Base-by-base conservation (phyloP, 2,797 vertebrate species). In the Neosalanx taihuensis region DNA sequence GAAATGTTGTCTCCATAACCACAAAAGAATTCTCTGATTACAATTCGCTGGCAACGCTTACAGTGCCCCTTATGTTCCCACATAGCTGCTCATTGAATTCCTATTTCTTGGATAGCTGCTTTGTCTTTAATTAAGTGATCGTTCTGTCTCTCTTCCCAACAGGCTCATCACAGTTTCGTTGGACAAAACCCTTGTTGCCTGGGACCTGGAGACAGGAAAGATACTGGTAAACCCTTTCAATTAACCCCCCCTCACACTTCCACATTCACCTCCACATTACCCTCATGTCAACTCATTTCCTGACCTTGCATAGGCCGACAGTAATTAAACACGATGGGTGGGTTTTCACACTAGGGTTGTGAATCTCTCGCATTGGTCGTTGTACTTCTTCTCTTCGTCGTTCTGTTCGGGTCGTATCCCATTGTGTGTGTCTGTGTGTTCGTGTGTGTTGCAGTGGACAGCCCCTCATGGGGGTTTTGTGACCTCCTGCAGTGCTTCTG, bases 111-210 rank as follows among this genome's bases (percentile, higher is more conserved):
- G 15, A 37, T 15, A 5, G 58, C 29, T 1, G 15, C 46, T 1
- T 37, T 64, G 49, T 2, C 0, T 20, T 20, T 1, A 37, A 53
- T 3, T 31, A 49, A 3, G 6, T 71, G 12, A 18, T 4, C 67
- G 5, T 9, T 49, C 35, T 70, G 51, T 67, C 2, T 70, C 31
- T 51, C 6, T 77, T 74, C 6, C 80, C 80, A 81, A 74, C 77
- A 94, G 94, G 83, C 59, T 94, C 37, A 65, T 93, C 1, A 92
- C 93, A 1, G 91, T 89, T 0, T 93, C 91, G n/a, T 93, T 91
- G 73, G 93, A 93, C 74, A 93, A 92, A 77, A 89, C 87, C 4
- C 58, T 93, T 76, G 91, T 83, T 70, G 73, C 79, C 20, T 94
- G 93, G 91, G 93, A 93, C 77, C 58, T 92, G 17, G 91, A 93